Conservation (phyloP, 2,797 vertebrate genomes). For the Melanotaenia parkinsoni region DNA sequence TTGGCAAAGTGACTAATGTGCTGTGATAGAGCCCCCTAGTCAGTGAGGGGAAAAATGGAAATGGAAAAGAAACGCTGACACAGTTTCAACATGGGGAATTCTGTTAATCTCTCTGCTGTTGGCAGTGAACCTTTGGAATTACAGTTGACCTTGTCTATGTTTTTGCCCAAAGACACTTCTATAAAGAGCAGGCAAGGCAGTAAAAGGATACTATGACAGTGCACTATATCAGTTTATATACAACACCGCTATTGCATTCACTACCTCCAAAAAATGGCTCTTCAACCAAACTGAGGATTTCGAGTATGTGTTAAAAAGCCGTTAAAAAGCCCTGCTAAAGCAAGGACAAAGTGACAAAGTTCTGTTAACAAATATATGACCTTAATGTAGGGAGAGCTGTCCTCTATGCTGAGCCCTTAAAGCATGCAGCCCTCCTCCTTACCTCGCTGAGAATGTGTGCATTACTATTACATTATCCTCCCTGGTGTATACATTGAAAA, state of each 20-base stretch:
- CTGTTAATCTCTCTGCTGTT: constrained; percentile 67
- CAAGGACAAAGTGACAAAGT: constrained; percentile 64
- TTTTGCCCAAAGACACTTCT: constrained; percentile 68
- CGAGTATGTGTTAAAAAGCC: constrained; percentile 57
- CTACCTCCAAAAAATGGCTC: constrained; percentile 23
- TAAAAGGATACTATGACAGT: constrained; percentile 42
- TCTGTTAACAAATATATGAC: constrained; percentile 72
- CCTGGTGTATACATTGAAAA: constrained; percentile 73
- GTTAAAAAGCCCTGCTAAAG: constrained; percentile 57
- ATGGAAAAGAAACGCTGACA: constrained; percentile 40
- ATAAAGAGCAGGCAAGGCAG: constrained; percentile 50
- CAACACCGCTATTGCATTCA: constrained; percentile 30
- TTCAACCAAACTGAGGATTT: constrained; percentile 29
- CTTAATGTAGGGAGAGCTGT: constrained; percentile 69
- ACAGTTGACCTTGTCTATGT: constrained; percentile 67
- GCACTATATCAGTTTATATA: constrained; percentile 42
- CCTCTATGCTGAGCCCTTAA: constrained; percentile 65
- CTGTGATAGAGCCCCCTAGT: constrained; percentile 7
- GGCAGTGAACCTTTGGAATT: constrained; percentile 71
- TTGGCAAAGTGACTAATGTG: constrained; percentile 27
- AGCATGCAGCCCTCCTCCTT: constrained; percentile 52
- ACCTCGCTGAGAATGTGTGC: constrained; percentile 59
- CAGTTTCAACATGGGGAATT: constrained; percentile 54
- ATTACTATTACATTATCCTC: constrained; percentile 79
- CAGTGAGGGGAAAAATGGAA: constrained; percentile 28